Evolutionary conservation across 2,113 vertebrate species (phyloP), one percentile per base, ranked within the genome.

Genomic region (Cinclus mexicanus): DNA sequence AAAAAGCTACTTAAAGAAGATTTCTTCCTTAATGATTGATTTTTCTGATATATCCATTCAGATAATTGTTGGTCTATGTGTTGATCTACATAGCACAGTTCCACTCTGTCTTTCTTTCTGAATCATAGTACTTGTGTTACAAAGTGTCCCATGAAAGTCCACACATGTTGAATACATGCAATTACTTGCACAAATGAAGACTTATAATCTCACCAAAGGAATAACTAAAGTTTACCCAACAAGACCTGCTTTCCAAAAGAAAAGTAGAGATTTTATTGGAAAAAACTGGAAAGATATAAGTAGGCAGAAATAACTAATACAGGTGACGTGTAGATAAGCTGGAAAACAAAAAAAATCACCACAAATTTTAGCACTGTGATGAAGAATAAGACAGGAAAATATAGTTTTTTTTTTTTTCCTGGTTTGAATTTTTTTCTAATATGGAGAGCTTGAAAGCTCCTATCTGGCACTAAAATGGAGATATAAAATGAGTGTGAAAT

Each of bases 341-440:
- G 17, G 22, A 41, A 76, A 71, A 78, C 9, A 44, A 68, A 69
- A 77, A 77, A 61, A 31, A 1, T 35, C 9, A 18, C 31, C 4
- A 25, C n/a, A 61, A 67, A 69, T 22, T 28, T 47, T 53, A 56
- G 63, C 9, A 16, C 13, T 35, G 9, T 57, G 46, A 26, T 71
- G n/a, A 85, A 52, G 25, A 95, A 70, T 22, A 23, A 86, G 22
- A 37, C 22, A 24, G 28, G 23, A 83, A 87, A 81, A 64, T 11
- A 47, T 0, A 41, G 28, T 3, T 9, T 21, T n/a, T 7, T 74
- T 50, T 13, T 71, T 8, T 37, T 52, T 14, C 26, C 18, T 6
- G 13, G 13, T 33, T 89, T 74, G 24, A 17, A 49, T 2, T 75
- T 90, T 74, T 85, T 90, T 59, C 23, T 63, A 19, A 42, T 10